Conservation (phyloP, 2,888 invertebrate species). For the Nephrotoma guestfalica region DNA sequence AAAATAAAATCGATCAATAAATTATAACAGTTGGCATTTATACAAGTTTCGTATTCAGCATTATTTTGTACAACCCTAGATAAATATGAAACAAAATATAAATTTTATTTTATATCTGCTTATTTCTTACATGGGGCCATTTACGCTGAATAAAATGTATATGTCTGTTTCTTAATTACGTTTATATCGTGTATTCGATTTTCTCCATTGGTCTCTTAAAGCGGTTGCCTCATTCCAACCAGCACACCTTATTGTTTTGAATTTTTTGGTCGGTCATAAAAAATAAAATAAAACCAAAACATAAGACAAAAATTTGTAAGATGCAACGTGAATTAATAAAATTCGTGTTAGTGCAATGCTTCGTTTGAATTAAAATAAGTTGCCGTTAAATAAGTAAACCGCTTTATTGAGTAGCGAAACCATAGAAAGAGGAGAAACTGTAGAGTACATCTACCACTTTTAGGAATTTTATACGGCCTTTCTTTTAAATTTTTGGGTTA, state of each 20-base stretch:
- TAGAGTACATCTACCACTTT: too few relatives aligned
- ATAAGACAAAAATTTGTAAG: too few relatives aligned
- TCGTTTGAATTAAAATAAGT: too few relatives aligned
- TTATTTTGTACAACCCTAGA: background rate
- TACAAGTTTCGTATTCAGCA: background rate
- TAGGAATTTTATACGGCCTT: too few relatives aligned
- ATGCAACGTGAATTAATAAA: too few relatives aligned
- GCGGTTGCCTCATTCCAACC: background rate
- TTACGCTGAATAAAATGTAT: background rate
- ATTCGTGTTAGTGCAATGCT: too few relatives aligned
- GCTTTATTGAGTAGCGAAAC: too few relatives aligned
- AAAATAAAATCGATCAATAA: background rate
- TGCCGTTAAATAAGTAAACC: too few relatives aligned
- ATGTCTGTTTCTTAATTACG: too few relatives aligned
- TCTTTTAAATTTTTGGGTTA: too few relatives aligned
- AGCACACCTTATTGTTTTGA: background rate
- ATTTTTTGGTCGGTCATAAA: background rate
- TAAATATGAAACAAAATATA: background rate
- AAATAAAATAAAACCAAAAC: background rate
- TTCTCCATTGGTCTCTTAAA: background rate
- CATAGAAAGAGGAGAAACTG: too few relatives aligned
- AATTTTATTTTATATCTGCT: background rate
- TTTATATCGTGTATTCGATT: background rate
- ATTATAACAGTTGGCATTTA: background rate
- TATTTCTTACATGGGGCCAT: background rate